Base-by-base conservation (phyloP, 2,113 vertebrate species). In the Hippocampus barbouri region DNA sequence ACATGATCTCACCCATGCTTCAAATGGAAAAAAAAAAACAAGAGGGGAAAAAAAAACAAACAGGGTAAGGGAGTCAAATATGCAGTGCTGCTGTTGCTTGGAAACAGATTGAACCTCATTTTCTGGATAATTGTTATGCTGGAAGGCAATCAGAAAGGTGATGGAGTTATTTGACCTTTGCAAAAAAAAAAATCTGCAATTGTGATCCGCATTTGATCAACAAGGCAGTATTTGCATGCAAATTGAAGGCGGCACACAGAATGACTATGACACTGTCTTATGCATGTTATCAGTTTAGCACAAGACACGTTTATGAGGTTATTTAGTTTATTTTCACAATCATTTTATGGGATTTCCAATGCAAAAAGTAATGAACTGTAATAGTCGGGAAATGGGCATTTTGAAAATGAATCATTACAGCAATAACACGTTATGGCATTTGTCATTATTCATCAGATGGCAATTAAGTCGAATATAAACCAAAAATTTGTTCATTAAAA, bases 61-160 rank as follows among this genome's bases (percentile, higher is more conserved):
- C 23, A 47, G 43, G 64, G 41, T 45, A 81, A 81, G 23, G 30
- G 61, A 79, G 85, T 85, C 53, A 74, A 82, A 87, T 83, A 57
- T 73, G 71, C 70, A 41, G 68, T 25, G 68, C 75, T 66, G 68
- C 83, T 78, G 86, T 90, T 90, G 86, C 90, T 87, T 89, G 64
- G 86, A 85, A 90, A 91, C 88, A 75, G 82, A 87, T 84, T 76
- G 73, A 82, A 79, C 70, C 74, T 59, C 51, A 59, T 75, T 87
- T 86, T 88, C 83, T 68, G 69, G 75, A 82, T 84, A 81, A 89
- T 86, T 88, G 81, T 72, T 76, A 79, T 85, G 85, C 84, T 69
- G 80, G 77, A 49, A 84, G 81, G 78, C 83, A 90, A 87, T 90
- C 85, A 87, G 82, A 83, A 80, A 87, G 85, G 80, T 90, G 82